Percentiles rank a stretch among this genome's conserved stretches.
phyloP scores from a whole-genome alignment of 2,113 vertebrate species.

The Psophia crepitans region DNA sequence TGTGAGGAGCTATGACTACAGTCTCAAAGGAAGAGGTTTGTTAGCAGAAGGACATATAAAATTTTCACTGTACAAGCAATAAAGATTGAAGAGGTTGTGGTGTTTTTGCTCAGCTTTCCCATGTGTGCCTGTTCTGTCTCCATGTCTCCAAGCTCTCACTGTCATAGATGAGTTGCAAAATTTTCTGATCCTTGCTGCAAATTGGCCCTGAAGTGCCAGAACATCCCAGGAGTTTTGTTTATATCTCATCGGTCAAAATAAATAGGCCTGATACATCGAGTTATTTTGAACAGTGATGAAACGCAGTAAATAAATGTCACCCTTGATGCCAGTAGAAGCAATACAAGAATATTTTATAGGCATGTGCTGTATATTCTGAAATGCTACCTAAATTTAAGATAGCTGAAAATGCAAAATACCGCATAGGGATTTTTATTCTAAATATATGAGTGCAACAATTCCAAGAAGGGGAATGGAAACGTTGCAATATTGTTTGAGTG shows the following conservation, averaged over 20 bases:
- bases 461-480: not conserved
- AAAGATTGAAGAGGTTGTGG: not conserved
- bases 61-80: not conserved
- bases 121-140: not conserved
- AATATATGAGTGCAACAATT: not conserved
- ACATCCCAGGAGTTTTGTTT: constrained; percentile 53
- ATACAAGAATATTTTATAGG: constrained; percentile 16
- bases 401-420: constrained; percentile 14
- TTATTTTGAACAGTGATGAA: constrained; percentile 49
- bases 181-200: constrained; percentile 49
- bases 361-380: constrained; percentile 9
- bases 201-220: constrained; percentile 60
- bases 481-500: not conserved
- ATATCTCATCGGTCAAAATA: constrained; percentile 45
- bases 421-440: constrained; percentile 19
- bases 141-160: not conserved
- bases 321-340: constrained; percentile 38
- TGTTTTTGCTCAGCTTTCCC: not conserved
- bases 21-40: not conserved
- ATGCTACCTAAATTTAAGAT: not conserved
- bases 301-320: constrained; percentile 65
- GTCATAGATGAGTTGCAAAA: not conserved
- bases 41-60: not conserved
- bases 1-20: not conserved
- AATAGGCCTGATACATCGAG: constrained; percentile 31